Evolutionary conservation across 2,113 vertebrate species (phyloP).

Genomic region (Pseudorectes ferrugineus): DNA sequence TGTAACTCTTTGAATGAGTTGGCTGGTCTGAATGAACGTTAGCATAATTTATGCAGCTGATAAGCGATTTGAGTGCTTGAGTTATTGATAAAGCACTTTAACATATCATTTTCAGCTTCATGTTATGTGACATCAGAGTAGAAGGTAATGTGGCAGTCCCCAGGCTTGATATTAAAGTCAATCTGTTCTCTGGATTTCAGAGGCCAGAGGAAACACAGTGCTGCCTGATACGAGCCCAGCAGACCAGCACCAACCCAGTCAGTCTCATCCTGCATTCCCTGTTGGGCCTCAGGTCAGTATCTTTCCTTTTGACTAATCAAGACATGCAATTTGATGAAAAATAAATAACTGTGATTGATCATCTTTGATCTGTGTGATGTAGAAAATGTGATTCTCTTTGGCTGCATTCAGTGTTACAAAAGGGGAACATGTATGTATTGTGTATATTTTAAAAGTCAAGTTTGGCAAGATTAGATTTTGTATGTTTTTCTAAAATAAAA

Average conservation of each 20-base stretch:
- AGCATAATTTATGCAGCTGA: slow-evolving; percentile 81
- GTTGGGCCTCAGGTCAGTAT: slow-evolving; percentile 91
- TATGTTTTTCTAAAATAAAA: slow-evolving; percentile 13
- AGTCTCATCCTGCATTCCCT: slow-evolving; percentile 85
- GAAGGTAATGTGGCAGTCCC: slow-evolving; percentile 52
- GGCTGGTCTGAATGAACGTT: slow-evolving; percentile 63
- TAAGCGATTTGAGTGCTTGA: slow-evolving; percentile 69
- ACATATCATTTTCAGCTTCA: slow-evolving; percentile 69
- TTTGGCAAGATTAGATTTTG: not conserved
- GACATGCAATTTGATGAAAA: not conserved
- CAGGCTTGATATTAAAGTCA: slow-evolving; percentile 68
- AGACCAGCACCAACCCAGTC: slow-evolving; percentile 85
- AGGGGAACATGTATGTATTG: not conserved
- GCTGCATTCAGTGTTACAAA: not conserved
- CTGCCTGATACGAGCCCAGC: slow-evolving; percentile 82
- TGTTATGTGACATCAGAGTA: slow-evolving; percentile 65
- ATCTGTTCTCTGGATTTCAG: slow-evolving; percentile 74
- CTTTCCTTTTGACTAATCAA: not conserved
- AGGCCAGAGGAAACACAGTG: slow-evolving; percentile 75
- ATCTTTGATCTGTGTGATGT: slow-evolving; percentile 15
- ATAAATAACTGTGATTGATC: slow-evolving; percentile 30
- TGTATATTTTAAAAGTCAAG: not conserved
- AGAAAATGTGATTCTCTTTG: not conserved
- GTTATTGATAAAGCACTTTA: slow-evolving; percentile 87
- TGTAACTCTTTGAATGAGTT: slow-evolving; percentile 73